These are phyloP conservation scores for Chymomyza fuscimana DNA, from an alignment of 2,888 invertebrate species.

Conservation along the genomic window DNA sequence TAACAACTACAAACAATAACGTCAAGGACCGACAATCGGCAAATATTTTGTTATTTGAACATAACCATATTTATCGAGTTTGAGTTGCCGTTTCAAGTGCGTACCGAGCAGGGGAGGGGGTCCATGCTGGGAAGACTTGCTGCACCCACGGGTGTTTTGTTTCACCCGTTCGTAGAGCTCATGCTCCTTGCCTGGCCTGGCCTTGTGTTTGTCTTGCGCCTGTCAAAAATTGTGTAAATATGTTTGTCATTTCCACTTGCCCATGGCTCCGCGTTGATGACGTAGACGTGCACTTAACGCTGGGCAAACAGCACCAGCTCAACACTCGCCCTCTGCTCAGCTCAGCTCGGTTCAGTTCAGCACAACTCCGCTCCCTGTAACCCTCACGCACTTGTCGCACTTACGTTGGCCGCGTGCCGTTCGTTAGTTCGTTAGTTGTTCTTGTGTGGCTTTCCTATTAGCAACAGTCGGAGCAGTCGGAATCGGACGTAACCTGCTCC, in stretches of 20 bases:
- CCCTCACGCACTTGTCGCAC: constrained; percentile 64
- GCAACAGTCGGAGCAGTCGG: constrained; percentile 10
- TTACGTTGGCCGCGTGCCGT: constrained; percentile 62
- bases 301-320: constrained; percentile 53
- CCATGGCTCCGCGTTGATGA: constrained; percentile 28
- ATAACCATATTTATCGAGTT: constrained; percentile 75
- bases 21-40: constrained; percentile 71
- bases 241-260: constrained; percentile 77
- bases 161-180: constrained; percentile 64
- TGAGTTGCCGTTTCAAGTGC: constrained; percentile 50
- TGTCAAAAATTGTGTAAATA: constrained; percentile 79
- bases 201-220: constrained; percentile 63
- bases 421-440: constrained; percentile 71
- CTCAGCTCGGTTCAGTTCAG: neutral
- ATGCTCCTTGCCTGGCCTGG: constrained; percentile 52
- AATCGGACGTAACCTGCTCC: neutral
- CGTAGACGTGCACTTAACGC: constrained; percentile 52
- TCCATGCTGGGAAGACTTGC: constrained; percentile 20
- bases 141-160: constrained; percentile 72
- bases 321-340: too few species aligned
- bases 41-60: constrained; percentile 76
- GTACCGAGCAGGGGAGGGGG: constrained; percentile 11
- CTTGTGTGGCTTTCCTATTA: constrained; percentile 70
- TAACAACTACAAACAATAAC: constrained; percentile 17
- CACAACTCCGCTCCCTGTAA: constrained; percentile 2